Conservation (phyloP, 2,888 invertebrate genomes). For the Chloroclystis v-ata region DNA sequence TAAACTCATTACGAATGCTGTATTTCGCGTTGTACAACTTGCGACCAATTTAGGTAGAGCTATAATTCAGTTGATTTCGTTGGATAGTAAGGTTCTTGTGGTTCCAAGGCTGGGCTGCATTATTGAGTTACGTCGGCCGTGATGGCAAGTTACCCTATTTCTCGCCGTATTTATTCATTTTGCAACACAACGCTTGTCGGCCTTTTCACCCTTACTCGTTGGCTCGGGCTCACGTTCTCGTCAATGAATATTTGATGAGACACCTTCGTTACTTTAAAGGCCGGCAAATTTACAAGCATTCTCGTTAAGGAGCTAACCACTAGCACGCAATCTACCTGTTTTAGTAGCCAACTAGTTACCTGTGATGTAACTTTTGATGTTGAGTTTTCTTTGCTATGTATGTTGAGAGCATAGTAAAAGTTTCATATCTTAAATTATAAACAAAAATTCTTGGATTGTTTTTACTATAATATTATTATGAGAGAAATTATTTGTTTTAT, state of each 20-base stretch:
- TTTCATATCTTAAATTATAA: no score
- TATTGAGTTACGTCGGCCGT: slow-evolving; percentile 63
- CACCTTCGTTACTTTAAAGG: slow-evolving; percentile 68
- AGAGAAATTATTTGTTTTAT: no score
- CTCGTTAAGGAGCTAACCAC: slow-evolving; percentile 57
- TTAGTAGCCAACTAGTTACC: no score
- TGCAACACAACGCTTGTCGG: slow-evolving; percentile 72
- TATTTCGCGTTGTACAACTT: slow-evolving; percentile 53
- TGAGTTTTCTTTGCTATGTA: no score
- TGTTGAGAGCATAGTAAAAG: no score
- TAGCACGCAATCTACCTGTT: slow-evolving; percentile 46
- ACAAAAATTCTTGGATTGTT: no score
- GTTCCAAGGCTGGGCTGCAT: slow-evolving; percentile 47
- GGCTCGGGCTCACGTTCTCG: slow-evolving; percentile 59
- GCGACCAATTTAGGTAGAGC: slow-evolving; percentile 43
- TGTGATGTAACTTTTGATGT: no score
- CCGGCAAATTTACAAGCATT: slow-evolving; percentile 66
- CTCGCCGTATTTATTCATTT: slow-evolving; percentile 76
- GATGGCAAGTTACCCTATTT: slow-evolving; percentile 73
- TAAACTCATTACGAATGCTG: slow-evolving; percentile 54
- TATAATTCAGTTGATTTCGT: slow-evolving; percentile 16
- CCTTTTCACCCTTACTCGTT: slow-evolving; percentile 63
- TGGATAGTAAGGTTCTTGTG: slow-evolving; percentile 11
- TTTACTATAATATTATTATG: no score
- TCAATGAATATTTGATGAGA: slow-evolving; percentile 70